Evolutionary conservation across 53 echinoderm and acorn worm genomes (phyloP).

Genomic region (Holothuria leucospilota): DNA sequence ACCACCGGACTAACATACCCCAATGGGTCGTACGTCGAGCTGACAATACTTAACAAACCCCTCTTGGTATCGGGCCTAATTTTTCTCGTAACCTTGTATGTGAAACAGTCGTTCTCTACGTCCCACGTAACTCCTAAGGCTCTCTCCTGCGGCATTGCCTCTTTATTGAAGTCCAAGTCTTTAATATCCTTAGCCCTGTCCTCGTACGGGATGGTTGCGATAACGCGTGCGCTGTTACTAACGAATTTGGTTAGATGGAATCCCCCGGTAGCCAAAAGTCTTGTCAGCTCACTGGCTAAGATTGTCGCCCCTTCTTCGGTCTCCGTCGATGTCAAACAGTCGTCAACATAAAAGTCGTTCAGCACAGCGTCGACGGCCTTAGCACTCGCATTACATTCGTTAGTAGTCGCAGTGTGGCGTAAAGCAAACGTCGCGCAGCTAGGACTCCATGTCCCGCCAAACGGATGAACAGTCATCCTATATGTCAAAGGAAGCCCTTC

Average conservation of each 20-base stretch:
- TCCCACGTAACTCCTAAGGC: slow-evolving; percentile 41
- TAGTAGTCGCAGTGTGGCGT: too few relatives aligned
- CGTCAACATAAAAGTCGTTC: slow-evolving; percentile 63
- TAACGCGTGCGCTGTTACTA: slow-evolving; percentile 55
- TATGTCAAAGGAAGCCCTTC: slow-evolving; percentile 25
- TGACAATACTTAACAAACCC: slow-evolving; percentile 46
- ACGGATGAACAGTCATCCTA: slow-evolving; percentile 79
- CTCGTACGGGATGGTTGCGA: slow-evolving; percentile 48
- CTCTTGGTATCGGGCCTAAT: slow-evolving; percentile 39
- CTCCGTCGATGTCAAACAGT: slow-evolving; percentile 47
- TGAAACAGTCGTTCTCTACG: slow-evolving; percentile 32
- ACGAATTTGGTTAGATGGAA: slow-evolving; percentile 70
- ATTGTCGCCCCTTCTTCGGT: slow-evolving; percentile 38
- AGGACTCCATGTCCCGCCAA: slow-evolving; percentile 52
- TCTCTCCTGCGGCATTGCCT: slow-evolving; percentile 54
- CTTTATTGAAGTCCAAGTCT: slow-evolving; percentile 49
- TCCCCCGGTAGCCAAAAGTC: slow-evolving; percentile 49
- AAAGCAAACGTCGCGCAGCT: background rate
- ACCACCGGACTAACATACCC: slow-evolving; percentile 35
- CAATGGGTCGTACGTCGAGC: slow-evolving; percentile 52
- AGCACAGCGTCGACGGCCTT: slow-evolving; percentile 32
- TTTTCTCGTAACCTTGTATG: slow-evolving; percentile 24
- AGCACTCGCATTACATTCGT: too few relatives aligned
- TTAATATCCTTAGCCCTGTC: slow-evolving; percentile 55
- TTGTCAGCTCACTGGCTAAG: slow-evolving; percentile 34